These are phyloP conservation scores for Elysia chlorotica DNA, from an alignment of 1,140 invertebrate genomes.

Conservation along the genomic window DNA sequence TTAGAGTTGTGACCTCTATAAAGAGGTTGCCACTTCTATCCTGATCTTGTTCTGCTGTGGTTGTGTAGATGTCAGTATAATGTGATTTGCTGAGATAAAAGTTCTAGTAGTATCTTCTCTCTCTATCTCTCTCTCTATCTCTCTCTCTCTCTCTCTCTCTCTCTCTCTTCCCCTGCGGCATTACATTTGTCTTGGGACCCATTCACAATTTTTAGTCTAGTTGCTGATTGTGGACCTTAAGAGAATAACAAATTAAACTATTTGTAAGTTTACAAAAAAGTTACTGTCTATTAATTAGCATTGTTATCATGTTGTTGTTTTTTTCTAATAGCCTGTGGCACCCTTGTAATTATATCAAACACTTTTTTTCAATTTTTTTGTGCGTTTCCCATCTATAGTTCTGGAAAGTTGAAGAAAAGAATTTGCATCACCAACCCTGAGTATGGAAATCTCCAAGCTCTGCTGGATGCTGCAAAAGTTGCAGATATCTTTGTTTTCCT, in stretches of 20 bases:
- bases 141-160: too few species aligned
- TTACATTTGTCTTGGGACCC: too few species aligned
- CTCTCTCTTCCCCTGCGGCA: too few species aligned
- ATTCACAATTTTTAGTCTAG: neutral
- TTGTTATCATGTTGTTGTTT: neutral
- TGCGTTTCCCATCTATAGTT: conserved; percentile 63
- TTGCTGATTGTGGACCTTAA: neutral
- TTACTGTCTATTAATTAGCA: neutral
- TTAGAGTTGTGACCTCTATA: neutral
- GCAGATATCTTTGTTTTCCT: conserved; percentile 85
- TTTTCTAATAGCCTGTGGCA: neutral
- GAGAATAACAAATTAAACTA: too few species aligned
- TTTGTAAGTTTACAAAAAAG: too few species aligned
- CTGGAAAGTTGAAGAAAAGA: conserved; percentile 83
- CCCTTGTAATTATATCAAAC: too few species aligned
- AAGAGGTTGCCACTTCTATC: too few species aligned
- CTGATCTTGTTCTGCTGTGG: too few species aligned
- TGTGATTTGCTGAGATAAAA: too few species aligned
- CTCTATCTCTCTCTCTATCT: too few species aligned
- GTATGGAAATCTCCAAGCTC: conserved; percentile 72
- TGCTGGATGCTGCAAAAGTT: conserved; percentile 84
- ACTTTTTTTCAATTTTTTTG: neutral
- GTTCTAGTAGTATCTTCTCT: too few species aligned
- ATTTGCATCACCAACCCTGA: conserved; percentile 79
- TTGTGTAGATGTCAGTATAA: too few species aligned